Base-by-base conservation (phyloP, 2,797 vertebrate species). In the Botia almorhae region DNA sequence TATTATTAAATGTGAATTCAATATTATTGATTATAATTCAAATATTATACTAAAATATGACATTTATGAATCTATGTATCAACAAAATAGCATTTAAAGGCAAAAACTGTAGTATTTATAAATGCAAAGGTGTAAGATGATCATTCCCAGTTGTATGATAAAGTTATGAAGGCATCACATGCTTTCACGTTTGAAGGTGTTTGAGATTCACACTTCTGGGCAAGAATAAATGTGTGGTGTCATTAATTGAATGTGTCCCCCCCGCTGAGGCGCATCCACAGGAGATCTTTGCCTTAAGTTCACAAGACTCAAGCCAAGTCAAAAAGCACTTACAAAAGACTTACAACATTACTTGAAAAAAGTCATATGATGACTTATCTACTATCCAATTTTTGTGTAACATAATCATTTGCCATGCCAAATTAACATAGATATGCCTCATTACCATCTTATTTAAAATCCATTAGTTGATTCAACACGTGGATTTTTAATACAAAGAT, bases 151-250 rank as follows among this genome's bases (percentile, higher is more conserved):
- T 70, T 58, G 29, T 50, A 43, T 67, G 19, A 53, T 12, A 48
- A 36, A 67, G 69, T 36, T 80, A 61, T 76, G 61, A 83, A 77
- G 51, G 51, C 74, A 73, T 51, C 58, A 50, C 39, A 53, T 39
- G 55, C 65, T 75, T 76, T 67, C 83, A 76, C 60, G 69, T 82
- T 78, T 78, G 26, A 84, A 81, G 71, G 82, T 86, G 85, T 84
- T 75, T 82, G 81, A 73, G 74, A 78, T 81, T 86, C 78, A 78
- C 83, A 78, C 85, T 81, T 60, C 36, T 74, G 50, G 55, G 81
- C 75, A 81, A 75, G 75, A 86, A 86, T 82, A 86, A 83, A 84
- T 71, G 83, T 83, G 85, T 75, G 81, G 61, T 79, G 79, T 81
- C 81, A 76, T 81, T 84, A 84, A 86, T 82, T 72, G 60, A 61